phyloP scores from a whole-genome alignment of 2,888 invertebrate species.

The Malthinus flaveolus region DNA sequence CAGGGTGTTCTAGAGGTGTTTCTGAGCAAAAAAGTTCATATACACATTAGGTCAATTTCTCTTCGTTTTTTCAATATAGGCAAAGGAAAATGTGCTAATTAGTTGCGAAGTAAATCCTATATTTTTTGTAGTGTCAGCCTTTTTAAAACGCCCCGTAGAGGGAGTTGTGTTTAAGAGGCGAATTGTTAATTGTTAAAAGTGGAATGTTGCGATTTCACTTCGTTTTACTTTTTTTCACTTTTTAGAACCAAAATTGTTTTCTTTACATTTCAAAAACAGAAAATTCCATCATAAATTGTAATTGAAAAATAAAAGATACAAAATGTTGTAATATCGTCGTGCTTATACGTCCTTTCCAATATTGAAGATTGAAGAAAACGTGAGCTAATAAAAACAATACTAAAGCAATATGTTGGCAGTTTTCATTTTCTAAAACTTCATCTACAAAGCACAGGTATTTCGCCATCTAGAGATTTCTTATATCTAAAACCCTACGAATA shows the following conservation, averaged over 20 bases:
- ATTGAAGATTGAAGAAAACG: constrained; percentile 20
- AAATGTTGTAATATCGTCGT: constrained; percentile 19
- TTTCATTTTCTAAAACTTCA: constrained; percentile 25
- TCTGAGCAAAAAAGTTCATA: too few species aligned
- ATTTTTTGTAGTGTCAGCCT: too few species aligned
- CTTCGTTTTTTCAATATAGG: too few species aligned
- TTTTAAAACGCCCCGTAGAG: too few species aligned
- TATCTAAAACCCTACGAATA: constrained; percentile 49
- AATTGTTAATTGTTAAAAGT: too few species aligned
- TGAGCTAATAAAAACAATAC: constrained; percentile 29
- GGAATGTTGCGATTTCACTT: too few species aligned
- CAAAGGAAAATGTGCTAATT: too few species aligned
- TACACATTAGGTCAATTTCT: too few species aligned
- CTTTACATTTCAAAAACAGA: constrained; percentile 1
- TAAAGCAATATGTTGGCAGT: constrained; percentile 29
- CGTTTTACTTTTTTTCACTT: too few species aligned
- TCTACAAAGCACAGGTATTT: constrained; percentile 41
- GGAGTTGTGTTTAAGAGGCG: too few species aligned
- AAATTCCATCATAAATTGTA: not conserved
- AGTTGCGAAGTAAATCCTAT: too few species aligned
- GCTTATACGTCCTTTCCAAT: constrained; percentile 28
- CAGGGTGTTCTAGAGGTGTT: too few species aligned
- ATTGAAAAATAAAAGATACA: constrained; percentile 8
- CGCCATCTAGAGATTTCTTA: constrained; percentile 45
- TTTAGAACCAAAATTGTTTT: constrained; percentile 4